Evolutionary conservation across 2,113 vertebrate genomes (phyloP), one percentile per base, ranked within the genome.

Genomic region (Synodontis membranacea): DNA sequence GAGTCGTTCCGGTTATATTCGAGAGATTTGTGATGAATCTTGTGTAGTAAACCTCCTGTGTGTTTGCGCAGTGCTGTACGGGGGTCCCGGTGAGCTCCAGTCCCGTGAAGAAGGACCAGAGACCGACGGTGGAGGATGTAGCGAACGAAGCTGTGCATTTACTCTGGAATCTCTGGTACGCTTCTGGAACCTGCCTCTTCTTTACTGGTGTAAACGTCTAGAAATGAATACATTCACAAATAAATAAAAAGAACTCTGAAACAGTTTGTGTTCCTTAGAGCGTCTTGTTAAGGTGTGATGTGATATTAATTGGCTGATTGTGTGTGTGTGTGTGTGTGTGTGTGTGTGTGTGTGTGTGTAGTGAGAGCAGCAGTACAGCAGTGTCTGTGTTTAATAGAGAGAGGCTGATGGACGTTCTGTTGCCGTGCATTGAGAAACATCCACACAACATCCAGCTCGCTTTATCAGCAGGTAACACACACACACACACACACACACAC

Each of bases 141-240:
- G 97, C 96, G 86, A 97, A 97, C 2, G 97, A 99, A 89, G 97
- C 97, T 7, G 92, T 99, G 86, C 96, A 99, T 74, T 92, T 99
- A 8, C 95, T 99, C 66, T 99, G 97, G 97, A 99, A 99, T 91
- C 92, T 99, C 0, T 99, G 98, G 98, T 99, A 91, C 80, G 58
- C 12, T 31, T 15, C 6, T 54, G 5, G 0, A 44, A 76, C 28
- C 42, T 64, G 15, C 56, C 10, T 15, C n/a, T 68, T 50, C 1
- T 31, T 66, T 21, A 34, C 1, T 48, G 7, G 25, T 31, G 70
- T 25, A 74, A 74, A 74, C 4, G 9, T 37, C n/a, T n/a, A n/a
- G 9, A 70, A 23, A 9, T 17, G 25, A n/a, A n/a, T n/a, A n/a
- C n/a, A n/a, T n/a, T n/a, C n/a, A n/a, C n/a, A n/a, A n/a, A n/a